Conservation (phyloP, 2,888 invertebrate species). For the Tanypteryx hageni region DNA sequence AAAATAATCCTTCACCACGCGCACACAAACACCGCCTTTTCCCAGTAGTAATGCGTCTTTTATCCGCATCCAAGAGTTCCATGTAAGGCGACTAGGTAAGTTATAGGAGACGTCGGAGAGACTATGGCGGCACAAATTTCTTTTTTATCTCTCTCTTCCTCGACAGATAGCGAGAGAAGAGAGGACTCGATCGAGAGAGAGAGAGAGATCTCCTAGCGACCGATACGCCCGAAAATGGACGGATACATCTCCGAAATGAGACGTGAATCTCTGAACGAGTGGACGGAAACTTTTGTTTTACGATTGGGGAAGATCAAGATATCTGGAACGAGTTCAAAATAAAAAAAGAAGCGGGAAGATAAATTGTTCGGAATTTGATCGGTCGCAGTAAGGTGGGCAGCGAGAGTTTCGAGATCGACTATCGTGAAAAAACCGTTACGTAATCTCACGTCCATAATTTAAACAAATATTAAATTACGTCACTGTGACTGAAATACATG, state of each 20-base stretch:
- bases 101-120: constrained; percentile 17
- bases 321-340: background rate
- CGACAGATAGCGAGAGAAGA: background rate
- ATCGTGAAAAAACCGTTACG: too few species aligned
- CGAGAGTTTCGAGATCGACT: too few species aligned
- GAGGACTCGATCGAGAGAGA: background rate
- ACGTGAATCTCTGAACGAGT: background rate
- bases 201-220: background rate
- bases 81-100: background rate
- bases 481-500: too few species aligned
- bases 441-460: too few species aligned
- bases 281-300: background rate
- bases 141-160: background rate
- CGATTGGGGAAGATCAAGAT: background rate
- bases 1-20: background rate
- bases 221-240: constrained; percentile 1
- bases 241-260: constrained; percentile 2
- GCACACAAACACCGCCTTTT: background rate
- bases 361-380: too few species aligned
- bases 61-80: background rate
- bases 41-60: background rate
- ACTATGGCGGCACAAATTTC: background rate
- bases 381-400: too few species aligned
- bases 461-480: too few species aligned
- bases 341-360: background rate